These are phyloP conservation scores for Centropyge bicolor DNA, from an alignment of 2,797 vertebrate genomes.

Conservation along the genomic window DNA sequence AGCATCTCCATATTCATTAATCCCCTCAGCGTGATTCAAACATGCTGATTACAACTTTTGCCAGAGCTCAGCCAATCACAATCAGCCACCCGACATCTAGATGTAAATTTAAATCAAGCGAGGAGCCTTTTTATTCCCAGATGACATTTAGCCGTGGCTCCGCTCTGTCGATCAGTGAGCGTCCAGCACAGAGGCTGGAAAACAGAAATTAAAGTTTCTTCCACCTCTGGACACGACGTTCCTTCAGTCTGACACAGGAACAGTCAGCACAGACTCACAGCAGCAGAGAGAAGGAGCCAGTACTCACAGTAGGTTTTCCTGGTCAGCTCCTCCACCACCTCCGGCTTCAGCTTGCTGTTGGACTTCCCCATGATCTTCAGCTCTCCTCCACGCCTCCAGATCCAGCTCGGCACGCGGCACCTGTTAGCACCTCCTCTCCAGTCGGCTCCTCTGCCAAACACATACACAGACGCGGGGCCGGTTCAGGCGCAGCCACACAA, in stretches of 20 bases:
- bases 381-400: constrained; percentile 70
- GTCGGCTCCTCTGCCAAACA: constrained; percentile 74
- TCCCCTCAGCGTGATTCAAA: constrained; percentile 60
- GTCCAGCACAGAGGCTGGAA: constrained; percentile 30
- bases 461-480: constrained; percentile 66
- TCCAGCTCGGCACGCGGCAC: constrained; percentile 74
- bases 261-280: neutral
- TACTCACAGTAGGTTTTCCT: constrained; percentile 98
- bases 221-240: constrained; percentile 7
- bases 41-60: constrained; percentile 63
- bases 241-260: neutral
- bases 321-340: constrained; percentile 97
- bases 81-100: constrained; percentile 48
- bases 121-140: constrained; percentile 24
- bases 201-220: constrained; percentile 27
- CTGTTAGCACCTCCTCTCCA: constrained; percentile 74
- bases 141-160: constrained; percentile 43
- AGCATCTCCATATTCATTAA: constrained; percentile 67
- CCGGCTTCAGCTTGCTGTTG: constrained; percentile 97
- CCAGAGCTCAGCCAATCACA: constrained; percentile 54
- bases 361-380: constrained; percentile 94
- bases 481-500: constrained; percentile 54
- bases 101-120: constrained; percentile 55
- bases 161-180: constrained; percentile 47
- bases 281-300: constrained; percentile 8